Evolutionary conservation across 2,797 vertebrate genomes (phyloP), one percentile per base, ranked within the genome.

Genomic region (Psittacula derbiana): DNA sequence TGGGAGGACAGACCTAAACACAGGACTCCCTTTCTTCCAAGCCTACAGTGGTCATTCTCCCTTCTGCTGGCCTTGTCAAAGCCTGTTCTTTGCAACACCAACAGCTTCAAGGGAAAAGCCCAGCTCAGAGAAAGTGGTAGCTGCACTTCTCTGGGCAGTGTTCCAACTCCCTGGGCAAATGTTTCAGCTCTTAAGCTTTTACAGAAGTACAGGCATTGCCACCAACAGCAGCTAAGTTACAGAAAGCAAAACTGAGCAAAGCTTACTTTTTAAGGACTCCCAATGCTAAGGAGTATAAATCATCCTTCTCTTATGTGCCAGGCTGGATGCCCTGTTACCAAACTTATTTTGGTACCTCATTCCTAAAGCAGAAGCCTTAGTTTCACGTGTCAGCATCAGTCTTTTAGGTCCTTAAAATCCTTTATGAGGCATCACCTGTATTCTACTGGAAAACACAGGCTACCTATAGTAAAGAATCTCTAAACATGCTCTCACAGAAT

Each of bases 1-100:
- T 80, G 66, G 28, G 58, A 60, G 47, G 21, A 80, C 30, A 69
- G 6, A 67, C 23, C 62, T 46, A 66, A 90, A 86, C 58, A 60
- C 25, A 60, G 40, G 46, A 55, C 23, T 88, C 27, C 38, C 41
- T 38, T 55, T 31, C 58, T 79, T 61, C 38, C 66, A 70, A 50
- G 30, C 60, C 47, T 80, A 10, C 30, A 33, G 23, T 8, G n/a
- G n/a, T 2, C 3, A 0, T 21, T 46, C 69, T 69, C 72, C 28
- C 53, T 78, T 70, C 44, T 83, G 25, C 27, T 15, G 49, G 41
- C 57, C 46, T 61, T 62, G 41, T 46, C 44, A 67, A 30, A 28
- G 60, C 1, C 0, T 24, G 5, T 16, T 65, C 38, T 49, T 31
- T 53, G 36, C 19, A 23, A 46, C 41, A 61, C 23, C 1, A 1